Conservation (phyloP, 1,140 invertebrate species). For the Diuraphis noxia region DNA sequence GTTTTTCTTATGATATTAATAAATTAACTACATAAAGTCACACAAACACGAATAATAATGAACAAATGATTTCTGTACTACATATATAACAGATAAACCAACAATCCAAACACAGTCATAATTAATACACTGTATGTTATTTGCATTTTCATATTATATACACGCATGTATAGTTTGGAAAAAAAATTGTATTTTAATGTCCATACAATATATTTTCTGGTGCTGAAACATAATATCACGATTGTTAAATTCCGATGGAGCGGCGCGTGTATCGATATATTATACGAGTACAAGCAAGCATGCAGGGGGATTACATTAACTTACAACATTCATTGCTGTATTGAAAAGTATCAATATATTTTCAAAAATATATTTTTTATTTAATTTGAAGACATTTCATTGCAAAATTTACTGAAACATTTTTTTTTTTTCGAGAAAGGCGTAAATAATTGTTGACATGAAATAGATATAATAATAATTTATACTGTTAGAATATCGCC, state of each 20-base stretch:
- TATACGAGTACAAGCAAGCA: too few relatives aligned
- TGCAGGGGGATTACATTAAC: not conserved
- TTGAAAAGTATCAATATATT: not conserved
- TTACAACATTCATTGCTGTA: not conserved
- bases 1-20: not conserved
- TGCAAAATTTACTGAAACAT: too few relatives aligned
- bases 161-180: not conserved
- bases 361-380: not conserved
- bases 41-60: not conserved
- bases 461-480: too few relatives aligned
- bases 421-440: too few relatives aligned
- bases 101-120: not conserved
- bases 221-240: not conserved
- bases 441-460: too few relatives aligned
- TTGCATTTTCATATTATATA: not conserved
- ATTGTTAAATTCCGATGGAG: not conserved
- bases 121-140: not conserved
- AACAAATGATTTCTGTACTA: not conserved
- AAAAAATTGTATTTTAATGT: not conserved
- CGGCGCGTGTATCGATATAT: not conserved
- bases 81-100: not conserved
- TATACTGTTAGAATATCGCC: too few relatives aligned
- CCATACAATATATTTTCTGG: not conserved
- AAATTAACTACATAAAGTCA: not conserved
- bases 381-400: not conserved